Evolutionary conservation across 2,888 invertebrate genomes (phyloP), one percentile per base, ranked within the genome.

Genomic region (Conops quadrifasciatus): DNA sequence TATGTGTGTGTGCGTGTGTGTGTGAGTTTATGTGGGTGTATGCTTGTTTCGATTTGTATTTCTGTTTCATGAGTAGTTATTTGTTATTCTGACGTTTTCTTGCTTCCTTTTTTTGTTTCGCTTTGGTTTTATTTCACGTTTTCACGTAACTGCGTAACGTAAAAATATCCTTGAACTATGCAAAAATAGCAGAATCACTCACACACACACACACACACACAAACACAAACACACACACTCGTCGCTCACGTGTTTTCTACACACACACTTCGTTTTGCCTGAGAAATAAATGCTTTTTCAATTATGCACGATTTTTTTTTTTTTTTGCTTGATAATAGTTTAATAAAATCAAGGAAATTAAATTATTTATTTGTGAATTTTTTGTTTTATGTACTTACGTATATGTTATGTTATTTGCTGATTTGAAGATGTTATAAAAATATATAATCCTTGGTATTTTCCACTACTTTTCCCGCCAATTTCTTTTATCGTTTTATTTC

Each of bases 141-240:
- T 21, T 56, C 58, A n/a, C n/a, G 28, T 15, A 45, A 9, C 26
- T 75, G 75, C 73, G 75, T 76, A 76, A 72, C 76, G 75, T 76
- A 76, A 76, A 76, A 75, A 67, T 73, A 75, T 75, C 76, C 76
- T 76, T 76, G 76, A 76, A 76, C 76, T 76, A 72, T 71, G 47
- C 43, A 45, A 43, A 36, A 59, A 28, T 45, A 26, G 16, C 62
- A 62, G 9, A 45, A 1, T 49, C 49, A 49, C 16, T 47, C 26
- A 51, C n/a, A 49, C 28, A 28, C 16, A 47, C 24, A 63, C 26
- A 63, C 19, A 13, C 16, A n/a, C 9, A 4, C 36, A 16, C 4
- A 21, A 11, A 21, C 24, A 53, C 49, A 21, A 24, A 28, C 58
- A 13, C 28, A 15, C 58, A 58, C n/a, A 49, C 9, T 36, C 36